Evolutionary conservation across 2,113 vertebrate genomes (phyloP), one percentile per base, ranked within the genome.

Genomic region (Harpagus bidentatus): DNA sequence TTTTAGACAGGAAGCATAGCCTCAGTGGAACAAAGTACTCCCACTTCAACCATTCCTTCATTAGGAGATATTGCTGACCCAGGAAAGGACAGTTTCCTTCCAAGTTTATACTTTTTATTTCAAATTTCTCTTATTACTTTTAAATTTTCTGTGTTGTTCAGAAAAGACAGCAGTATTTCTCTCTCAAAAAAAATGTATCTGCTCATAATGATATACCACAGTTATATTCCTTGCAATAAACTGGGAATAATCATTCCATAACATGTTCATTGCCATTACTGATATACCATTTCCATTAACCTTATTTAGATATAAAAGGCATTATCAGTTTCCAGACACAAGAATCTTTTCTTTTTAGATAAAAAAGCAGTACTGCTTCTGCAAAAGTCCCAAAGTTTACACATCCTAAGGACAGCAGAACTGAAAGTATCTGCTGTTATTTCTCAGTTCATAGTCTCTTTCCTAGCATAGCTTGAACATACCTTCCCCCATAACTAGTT

Each of bases 241-340:
- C 7, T 50, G 28, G 28, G 71, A 88, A 63, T n/a, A 58, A 73
- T 40, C 72, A 55, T 38, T 17, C 25, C 16, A 22, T 50, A 63
- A 31, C 2, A 0, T 40, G 11, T 45, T 77, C 13, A 31, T 16
- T n/a, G 50, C 26, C 4, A 1, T 61, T 62, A 38, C 1, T 25
- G 22, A 58, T 28, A 56, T 6, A 71, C 21, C 14, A 18, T 63
- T 78, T 70, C 48, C 11, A 42, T 40, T 55, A n/a, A n/a, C 13
- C 11, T 42, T 31, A 26, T 42, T 79, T 67, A 65, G 25, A 26
- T 9, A 59, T 10, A 66, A 84, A 83, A 84, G 32, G 12, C 16
- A 65, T 16, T n/a, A 52, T 34, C 32, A 58, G 21, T n/a, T 52
- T 59, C 21, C 22, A 55, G 47, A 53, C 13, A 61, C 21, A 65